Percentiles rank a stretch among this genome's conserved stretches.
These are phyloP conservation scores for Poeciliopsis turrubarensis DNA, from an alignment of 2,113 vertebrate genomes.

Conservation along the genomic window DNA sequence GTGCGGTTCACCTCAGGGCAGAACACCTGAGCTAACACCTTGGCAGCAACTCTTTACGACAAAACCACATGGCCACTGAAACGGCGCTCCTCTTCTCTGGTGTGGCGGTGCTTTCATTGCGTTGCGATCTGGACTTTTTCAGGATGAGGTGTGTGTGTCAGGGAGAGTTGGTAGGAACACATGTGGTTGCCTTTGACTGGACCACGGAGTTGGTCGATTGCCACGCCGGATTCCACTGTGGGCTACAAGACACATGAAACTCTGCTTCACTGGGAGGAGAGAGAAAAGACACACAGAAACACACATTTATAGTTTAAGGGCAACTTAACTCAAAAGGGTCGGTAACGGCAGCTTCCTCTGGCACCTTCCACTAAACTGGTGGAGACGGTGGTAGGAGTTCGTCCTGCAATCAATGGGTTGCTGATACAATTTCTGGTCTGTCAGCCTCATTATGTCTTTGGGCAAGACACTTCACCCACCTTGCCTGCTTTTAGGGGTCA, in stretches of 20 bases:
- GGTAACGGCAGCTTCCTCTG: not conserved
- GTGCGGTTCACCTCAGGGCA: conserved; percentile 12
- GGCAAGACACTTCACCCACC: too few species aligned
- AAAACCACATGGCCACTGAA: not conserved
- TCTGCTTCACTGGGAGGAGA: conserved; percentile 21
- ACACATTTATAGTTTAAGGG: not conserved
- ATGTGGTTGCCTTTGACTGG: conserved; percentile 55
- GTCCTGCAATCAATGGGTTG: too few species aligned
- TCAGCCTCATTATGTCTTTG: too few species aligned
- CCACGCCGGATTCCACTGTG: conserved; percentile 50
- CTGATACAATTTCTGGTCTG: too few species aligned
- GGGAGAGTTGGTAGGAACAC: conserved; percentile 42
- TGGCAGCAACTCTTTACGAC: not conserved
- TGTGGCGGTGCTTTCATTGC: conserved; percentile 14
- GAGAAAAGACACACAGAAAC: conserved; percentile 5
- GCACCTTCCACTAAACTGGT: not conserved
- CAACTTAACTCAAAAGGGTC: not conserved
- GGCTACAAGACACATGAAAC: conserved; percentile 52
- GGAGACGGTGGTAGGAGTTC: not conserved
- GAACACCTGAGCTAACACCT: conserved; percentile 52
- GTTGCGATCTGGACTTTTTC: conserved; percentile 50
- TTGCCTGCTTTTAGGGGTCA: too few species aligned
- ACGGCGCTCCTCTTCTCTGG: conserved; percentile 27
- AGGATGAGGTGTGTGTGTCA: conserved; percentile 21
- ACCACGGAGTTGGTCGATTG: conserved; percentile 50